Evolutionary conservation across 2,888 invertebrate genomes (phyloP), one percentile per base, ranked within the genome.

Genomic region (Sicus ferrugineus): DNA sequence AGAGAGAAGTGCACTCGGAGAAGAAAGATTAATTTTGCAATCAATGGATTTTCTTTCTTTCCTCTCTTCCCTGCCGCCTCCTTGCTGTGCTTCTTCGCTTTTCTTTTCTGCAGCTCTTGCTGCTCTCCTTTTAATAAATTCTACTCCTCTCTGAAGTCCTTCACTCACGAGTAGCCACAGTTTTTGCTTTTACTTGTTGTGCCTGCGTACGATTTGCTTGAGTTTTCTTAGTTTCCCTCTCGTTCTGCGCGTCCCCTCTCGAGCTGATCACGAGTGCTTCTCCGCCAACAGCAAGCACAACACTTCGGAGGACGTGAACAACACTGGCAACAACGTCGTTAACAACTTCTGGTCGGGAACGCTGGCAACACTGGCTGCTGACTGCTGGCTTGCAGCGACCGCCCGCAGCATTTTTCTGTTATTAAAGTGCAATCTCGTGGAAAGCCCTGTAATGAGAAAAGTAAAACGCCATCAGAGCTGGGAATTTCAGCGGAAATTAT

Each of bases 361-460:
- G 58, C 23, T 62, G 67, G 63, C 59, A 52, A 67, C 59, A 54
- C 54, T 61, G 64, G 64, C 64, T 30, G 56, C 52, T 31, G 46
- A n/a, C n/a, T n/a, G n/a, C n/a, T n/a, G 58, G 34, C 38, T 66
- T 52, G 48, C 16, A 38, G 56, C 34, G 42, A 64, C 46, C 70
- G 73, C 69, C 69, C 72, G 73, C 52, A 72, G 70, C 72, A 72
- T 63, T 71, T 70, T 72, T 73, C 72, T 77, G 77, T 79, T 76
- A 77, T 77, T 73, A 73, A 75, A 74, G 74, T 72, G 74, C 74
- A 75, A 75, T 76, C 75, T 76, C 68, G 70, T 73, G 74, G 76
- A 74, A 77, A 75, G 73, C 75, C 59, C 79, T 77, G 75, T 72
- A 80, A 78, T 74, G 73, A 73, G 71, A 72, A 69, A 52, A 73